Conservation (phyloP, 2,888 invertebrate species). For the Heterodera filipjevi region DNA sequence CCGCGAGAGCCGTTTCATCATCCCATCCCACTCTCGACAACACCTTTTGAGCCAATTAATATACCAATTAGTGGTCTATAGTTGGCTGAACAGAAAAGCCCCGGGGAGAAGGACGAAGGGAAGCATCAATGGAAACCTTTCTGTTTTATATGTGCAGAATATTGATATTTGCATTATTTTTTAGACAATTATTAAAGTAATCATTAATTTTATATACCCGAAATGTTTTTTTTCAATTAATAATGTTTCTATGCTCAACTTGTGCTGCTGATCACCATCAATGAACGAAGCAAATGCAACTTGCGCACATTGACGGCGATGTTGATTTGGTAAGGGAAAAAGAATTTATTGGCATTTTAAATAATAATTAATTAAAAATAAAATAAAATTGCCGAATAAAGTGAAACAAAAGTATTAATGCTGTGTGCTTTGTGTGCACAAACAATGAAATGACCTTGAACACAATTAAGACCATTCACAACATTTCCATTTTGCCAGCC, state of each 20-base stretch:
- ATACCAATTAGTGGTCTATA: background rate
- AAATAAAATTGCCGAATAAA: background rate
- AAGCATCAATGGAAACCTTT: background rate
- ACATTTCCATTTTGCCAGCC: conserved; percentile 64
- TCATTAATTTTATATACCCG: too few species aligned
- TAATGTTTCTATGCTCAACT: too few species aligned
- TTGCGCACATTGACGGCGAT: conserved; percentile 29
- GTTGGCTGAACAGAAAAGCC: background rate
- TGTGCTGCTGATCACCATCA: background rate
- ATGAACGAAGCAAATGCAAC: conserved; percentile 22
- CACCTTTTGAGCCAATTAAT: background rate
- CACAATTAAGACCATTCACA: conserved; percentile 52
- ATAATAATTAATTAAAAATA: background rate
- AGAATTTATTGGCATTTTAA: background rate
- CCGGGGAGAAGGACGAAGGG: background rate
- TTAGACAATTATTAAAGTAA: too few species aligned
- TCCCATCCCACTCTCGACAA: background rate
- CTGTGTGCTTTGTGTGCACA: too few species aligned
- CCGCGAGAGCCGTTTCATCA: background rate
- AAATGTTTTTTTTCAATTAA: too few species aligned
- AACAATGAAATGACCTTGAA: background rate
- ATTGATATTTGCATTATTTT: too few species aligned
- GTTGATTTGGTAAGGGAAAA: background rate
- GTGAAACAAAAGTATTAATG: too few species aligned
- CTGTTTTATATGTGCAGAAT: background rate